Evolutionary conservation across 2,797 vertebrate species (phyloP).

Genomic region (Phalloptychus januarius): DNA sequence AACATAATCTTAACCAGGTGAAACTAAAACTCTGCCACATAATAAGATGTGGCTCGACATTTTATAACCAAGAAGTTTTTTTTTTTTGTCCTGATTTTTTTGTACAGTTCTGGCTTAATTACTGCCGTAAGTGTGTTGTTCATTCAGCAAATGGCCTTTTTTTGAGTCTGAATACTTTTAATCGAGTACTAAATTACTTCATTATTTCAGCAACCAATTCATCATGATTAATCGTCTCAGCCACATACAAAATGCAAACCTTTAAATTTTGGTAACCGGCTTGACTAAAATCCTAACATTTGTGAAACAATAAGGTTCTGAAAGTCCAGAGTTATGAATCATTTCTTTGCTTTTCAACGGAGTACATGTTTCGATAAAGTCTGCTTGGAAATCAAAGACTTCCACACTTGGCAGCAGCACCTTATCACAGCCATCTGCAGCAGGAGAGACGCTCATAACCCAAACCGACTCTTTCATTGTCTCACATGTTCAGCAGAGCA

Average conservation of each 20-base stretch:
- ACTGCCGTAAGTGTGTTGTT: no score
- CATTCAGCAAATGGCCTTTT: no score
- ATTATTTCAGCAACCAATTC: no score
- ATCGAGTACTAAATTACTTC: no score
- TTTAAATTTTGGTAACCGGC: background rate
- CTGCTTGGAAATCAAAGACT: slow-evolving; percentile 77
- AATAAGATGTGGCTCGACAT: no score
- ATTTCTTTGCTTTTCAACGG: background rate
- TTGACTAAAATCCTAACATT: background rate
- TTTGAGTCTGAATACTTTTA: no score
- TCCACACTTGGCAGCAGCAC: slow-evolving; percentile 72
- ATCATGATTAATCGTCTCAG: no score
- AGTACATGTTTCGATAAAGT: slow-evolving; percentile 57
- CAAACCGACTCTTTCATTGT: slow-evolving; percentile 53
- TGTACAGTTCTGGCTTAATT: no score
- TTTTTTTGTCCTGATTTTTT: no score
- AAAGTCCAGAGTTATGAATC: background rate
- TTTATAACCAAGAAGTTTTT: no score
- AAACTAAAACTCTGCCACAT: no score
- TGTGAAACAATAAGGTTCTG: background rate
- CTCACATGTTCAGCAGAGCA: slow-evolving; percentile 52
- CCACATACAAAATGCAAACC: background rate
- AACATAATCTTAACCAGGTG: no score
- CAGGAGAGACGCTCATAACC: slow-evolving; percentile 47
- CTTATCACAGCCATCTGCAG: slow-evolving; percentile 76